These are phyloP conservation scores for Erythrolamprus reginae DNA, from an alignment of 2,113 vertebrate genomes.

Conservation along the genomic window DNA sequence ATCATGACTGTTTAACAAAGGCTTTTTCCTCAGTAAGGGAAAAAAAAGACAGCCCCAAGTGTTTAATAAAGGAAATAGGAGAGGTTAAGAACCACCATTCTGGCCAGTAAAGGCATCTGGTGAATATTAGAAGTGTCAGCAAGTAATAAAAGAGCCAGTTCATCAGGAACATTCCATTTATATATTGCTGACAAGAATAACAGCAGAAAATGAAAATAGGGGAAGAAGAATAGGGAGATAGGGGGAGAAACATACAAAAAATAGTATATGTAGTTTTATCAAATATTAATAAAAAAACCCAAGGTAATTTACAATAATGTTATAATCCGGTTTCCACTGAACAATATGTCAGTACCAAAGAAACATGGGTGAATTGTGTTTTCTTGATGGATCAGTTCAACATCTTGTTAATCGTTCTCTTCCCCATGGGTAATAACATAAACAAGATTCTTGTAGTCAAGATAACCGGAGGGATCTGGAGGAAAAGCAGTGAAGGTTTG, in stretches of 20 bases:
- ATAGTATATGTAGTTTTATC: conserved; percentile 39
- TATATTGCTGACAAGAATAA: conserved; percentile 49
- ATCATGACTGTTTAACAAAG: conserved; percentile 28
- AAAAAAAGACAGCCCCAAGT: neutral
- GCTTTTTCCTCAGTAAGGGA: conserved; percentile 25
- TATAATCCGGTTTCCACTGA: conserved; percentile 43
- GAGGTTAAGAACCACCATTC: conserved; percentile 45
- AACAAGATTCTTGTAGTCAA: conserved; percentile 89
- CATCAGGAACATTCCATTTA: conserved; percentile 61
- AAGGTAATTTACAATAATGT: conserved; percentile 39
- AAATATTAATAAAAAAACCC: neutral
- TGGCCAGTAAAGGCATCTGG: conserved; percentile 58
- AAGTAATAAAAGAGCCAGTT: conserved; percentile 59
- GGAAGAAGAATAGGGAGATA: neutral
- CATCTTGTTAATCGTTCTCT: conserved; percentile 77
- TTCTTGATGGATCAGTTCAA: neutral
- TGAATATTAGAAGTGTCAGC: conserved; percentile 62
- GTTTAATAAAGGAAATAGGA: conserved; percentile 9
- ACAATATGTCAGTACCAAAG: neutral
- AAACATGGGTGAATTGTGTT: conserved; percentile 15
- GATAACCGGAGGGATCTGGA: conserved; percentile 83
- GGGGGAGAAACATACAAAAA: conserved; percentile 38
- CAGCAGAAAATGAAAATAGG: neutral
- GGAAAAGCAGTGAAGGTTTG: conserved; percentile 89
- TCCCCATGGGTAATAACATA: conserved; percentile 88